Conservation (phyloP, 2,113 vertebrate species). For the Ailuropoda melanoleuca region DNA sequence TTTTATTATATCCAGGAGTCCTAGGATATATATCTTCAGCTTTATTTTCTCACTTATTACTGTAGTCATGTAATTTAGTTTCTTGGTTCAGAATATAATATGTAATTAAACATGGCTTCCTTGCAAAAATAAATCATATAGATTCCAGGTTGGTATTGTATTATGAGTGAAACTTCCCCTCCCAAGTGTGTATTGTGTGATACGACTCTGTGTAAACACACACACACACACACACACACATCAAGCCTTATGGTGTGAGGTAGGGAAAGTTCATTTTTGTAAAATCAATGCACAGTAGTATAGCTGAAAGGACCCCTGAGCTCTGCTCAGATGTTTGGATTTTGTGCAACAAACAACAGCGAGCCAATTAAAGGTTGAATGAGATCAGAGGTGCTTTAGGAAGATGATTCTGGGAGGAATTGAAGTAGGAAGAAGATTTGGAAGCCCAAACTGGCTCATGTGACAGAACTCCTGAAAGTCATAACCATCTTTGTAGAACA, state of each 20-base stretch:
- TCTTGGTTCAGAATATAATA: conserved; percentile 1
- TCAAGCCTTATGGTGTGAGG: background rate
- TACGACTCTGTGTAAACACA: background rate
- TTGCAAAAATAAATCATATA: background rate
- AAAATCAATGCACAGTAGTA: background rate
- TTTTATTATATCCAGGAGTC: background rate
- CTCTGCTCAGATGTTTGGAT: background rate
- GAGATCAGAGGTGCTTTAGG: background rate
- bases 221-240: background rate
- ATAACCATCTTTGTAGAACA: background rate
- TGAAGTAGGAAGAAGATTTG: background rate
- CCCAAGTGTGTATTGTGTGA: background rate
- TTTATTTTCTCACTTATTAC: background rate
- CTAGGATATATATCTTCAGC: background rate
- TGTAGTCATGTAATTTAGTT: background rate
- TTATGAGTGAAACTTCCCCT: background rate
- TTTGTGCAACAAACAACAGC: background rate
- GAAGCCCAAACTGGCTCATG: background rate
- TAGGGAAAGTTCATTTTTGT: background rate
- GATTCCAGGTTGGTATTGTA: background rate
- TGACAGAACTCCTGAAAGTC: background rate
- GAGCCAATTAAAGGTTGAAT: background rate
- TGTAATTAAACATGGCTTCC: background rate
- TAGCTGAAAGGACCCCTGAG: background rate
- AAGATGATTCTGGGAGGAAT: background rate